Conservation (phyloP, 2,113 vertebrate species). For the Carollia perspicillata region DNA sequence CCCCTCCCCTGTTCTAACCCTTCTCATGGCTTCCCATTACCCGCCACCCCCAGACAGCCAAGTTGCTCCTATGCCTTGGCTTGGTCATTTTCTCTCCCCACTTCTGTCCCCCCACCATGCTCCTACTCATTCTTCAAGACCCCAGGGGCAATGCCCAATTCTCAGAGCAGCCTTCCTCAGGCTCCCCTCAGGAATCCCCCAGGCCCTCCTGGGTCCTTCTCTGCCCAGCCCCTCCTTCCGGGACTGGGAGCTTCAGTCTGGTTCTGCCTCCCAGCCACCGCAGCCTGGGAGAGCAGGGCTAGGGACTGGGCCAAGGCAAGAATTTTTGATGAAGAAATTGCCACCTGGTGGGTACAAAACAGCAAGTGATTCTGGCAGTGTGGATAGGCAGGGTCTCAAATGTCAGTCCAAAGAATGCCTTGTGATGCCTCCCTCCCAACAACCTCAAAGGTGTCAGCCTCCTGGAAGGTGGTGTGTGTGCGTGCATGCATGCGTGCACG, state of each 20-base stretch:
- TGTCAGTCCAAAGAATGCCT: background rate
- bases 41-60: background rate
- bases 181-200: background rate
- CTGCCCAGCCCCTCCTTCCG: background rate
- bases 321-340: background rate
- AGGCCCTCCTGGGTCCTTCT: background rate
- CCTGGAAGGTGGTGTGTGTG: background rate
- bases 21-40: background rate
- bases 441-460: background rate
- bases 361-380: background rate
- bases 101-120: background rate
- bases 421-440: background rate
- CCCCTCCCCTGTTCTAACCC: background rate
- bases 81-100: background rate
- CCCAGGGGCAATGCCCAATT: background rate
- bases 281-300: background rate
- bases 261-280: background rate
- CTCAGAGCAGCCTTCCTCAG: background rate
- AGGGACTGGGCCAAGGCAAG: background rate
- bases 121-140: slow-evolving; percentile 5
- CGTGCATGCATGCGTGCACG: too few species aligned
- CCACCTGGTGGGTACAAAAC: background rate
- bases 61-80: background rate
- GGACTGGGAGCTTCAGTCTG: background rate
- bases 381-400: background rate